Percentiles rank a stretch among this genome's conserved stretches.
Conservation (phyloP, 1,140 invertebrate species). For the Dreissena rostriformis region DNA sequence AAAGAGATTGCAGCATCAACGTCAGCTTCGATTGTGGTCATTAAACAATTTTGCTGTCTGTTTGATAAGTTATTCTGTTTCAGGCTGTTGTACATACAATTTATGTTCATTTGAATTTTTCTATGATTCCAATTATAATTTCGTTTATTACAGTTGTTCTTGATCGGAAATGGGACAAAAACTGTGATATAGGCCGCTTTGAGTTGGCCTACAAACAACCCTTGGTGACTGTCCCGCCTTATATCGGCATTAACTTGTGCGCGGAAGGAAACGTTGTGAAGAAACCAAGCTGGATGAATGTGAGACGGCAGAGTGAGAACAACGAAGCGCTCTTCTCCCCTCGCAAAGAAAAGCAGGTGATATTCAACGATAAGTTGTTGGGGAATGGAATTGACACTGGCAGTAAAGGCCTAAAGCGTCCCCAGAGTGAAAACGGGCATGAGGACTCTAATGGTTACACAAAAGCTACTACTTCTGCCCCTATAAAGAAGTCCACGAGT, state of each 20-base stretch:
- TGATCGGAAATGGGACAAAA: slow-evolving; percentile 89
- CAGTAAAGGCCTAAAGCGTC: slow-evolving; percentile 15
- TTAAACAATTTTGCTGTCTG: too few species aligned
- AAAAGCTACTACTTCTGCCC: slow-evolving; percentile 56
- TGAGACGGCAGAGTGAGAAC: slow-evolving; percentile 14
- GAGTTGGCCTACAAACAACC: slow-evolving; percentile 91
- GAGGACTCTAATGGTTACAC: background rate
- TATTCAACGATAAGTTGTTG: slow-evolving; percentile 55
- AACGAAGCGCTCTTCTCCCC: slow-evolving; percentile 43
- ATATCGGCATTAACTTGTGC: slow-evolving; percentile 89
- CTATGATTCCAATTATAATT: slow-evolving; percentile 1
- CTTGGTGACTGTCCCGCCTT: slow-evolving; percentile 89
- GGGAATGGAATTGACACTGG: slow-evolving; percentile 21
- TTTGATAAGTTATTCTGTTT: too few species aligned
- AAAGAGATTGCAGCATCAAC: too few species aligned
- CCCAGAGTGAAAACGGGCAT: slow-evolving; percentile 59
- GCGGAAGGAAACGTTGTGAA: slow-evolving; percentile 85
- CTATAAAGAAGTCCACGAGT: slow-evolving; percentile 60
- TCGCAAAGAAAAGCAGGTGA: slow-evolving; percentile 56
- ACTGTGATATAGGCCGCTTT: slow-evolving; percentile 92
- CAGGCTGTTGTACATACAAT: too few species aligned
- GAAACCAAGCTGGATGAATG: slow-evolving; percentile 64
- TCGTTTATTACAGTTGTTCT: slow-evolving; percentile 88
- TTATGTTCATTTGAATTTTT: too few species aligned
- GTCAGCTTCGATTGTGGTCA: too few species aligned